A percentile compares a stretch with the other conserved stretches of the same genome.
These are phyloP conservation scores for Phaenicophaeus curvirostris DNA, from an alignment of 2,797 vertebrate genomes.

Conservation along the genomic window DNA sequence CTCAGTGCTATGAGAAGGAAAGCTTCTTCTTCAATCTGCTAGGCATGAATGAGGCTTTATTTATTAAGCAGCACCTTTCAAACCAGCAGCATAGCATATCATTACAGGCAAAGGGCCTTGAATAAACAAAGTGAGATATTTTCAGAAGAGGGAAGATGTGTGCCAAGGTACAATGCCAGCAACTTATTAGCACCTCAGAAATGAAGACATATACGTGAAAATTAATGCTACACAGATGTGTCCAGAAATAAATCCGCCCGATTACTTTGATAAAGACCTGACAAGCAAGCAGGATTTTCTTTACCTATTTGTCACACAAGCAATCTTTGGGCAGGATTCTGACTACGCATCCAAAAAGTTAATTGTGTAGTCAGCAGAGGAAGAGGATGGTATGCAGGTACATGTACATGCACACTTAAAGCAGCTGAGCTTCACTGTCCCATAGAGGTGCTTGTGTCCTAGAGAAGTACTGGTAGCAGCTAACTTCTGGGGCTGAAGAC, in stretches of 20 bases:
- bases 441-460: background rate
- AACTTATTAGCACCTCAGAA: constrained; percentile 33
- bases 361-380: background rate
- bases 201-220: background rate
- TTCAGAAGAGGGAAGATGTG: background rate
- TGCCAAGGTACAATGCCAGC: background rate
- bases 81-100: background rate
- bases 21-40: background rate
- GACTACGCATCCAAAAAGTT: background rate
- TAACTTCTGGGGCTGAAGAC: background rate
- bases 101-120: background rate
- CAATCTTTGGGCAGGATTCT: background rate
- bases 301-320: background rate
- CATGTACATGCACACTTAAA: fast-evolving
- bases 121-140: background rate
- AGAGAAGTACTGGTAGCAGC: background rate
- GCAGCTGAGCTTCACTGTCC: background rate
- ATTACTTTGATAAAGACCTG: background rate
- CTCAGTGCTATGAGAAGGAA: background rate
- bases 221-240: background rate
- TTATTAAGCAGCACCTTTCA: background rate
- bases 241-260: background rate
- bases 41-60: background rate
- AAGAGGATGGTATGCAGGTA: fast-evolving
- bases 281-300: background rate